phyloP scores from a whole-genome alignment of 2,888 invertebrate genomes.

The Dusona sp. region DNA sequence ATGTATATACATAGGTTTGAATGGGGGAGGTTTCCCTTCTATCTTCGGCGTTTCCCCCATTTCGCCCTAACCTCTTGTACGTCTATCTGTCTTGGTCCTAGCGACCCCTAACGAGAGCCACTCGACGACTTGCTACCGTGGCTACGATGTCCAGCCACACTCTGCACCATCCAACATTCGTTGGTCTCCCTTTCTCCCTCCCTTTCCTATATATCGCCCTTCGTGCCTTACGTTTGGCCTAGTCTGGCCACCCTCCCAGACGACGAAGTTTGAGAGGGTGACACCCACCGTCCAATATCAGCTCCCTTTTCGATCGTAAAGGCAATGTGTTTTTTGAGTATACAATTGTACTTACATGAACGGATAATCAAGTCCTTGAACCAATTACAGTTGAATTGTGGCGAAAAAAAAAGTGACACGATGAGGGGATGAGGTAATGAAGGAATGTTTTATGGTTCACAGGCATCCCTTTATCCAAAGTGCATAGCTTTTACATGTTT shows the following conservation, averaged over 20 bases:
- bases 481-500: background rate
- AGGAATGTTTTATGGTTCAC: background rate
- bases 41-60: constrained; percentile 40
- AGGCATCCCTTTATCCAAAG: background rate
- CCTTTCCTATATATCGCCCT: constrained; percentile 22
- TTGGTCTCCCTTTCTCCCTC: background rate
- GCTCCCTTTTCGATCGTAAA: background rate
- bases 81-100: constrained; percentile 50
- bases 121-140: constrained; percentile 69
- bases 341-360: constrained; percentile 2
- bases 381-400: background rate
- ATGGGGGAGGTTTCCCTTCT: constrained; percentile 46
- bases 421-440: background rate
- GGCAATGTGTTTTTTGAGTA: background rate
- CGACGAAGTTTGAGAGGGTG: background rate
- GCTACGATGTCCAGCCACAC: constrained; percentile 59
- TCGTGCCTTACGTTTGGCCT: background rate
- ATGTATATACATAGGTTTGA: background rate
- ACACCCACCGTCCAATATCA: constrained; percentile 7
- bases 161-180: constrained; percentile 24
- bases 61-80: constrained; percentile 17
- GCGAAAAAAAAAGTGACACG: background rate
- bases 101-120: constrained; percentile 68
- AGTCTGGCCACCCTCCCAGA: background rate
- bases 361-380: constrained; percentile 1